Conservation (phyloP, 2,888 invertebrate species). For the Cheiracanthium punctorium region DNA sequence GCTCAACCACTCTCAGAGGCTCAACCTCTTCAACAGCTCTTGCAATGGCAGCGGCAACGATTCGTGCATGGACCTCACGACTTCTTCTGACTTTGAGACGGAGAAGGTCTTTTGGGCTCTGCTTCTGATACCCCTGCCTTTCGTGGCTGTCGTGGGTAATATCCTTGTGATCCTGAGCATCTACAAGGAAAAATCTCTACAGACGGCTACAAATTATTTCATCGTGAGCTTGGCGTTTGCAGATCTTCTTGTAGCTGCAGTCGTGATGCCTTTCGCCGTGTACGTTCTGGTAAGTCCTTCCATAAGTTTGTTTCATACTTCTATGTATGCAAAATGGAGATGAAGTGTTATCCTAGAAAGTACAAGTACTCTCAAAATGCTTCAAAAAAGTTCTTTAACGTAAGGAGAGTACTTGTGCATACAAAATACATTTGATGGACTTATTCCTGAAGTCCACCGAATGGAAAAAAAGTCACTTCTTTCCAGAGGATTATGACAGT, state of each 20-base stretch:
- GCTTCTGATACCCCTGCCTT: conserved; percentile 90
- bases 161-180: conserved; percentile 97
- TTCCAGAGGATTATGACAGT: no score
- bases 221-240: conserved; percentile 98
- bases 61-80: conserved; percentile 42
- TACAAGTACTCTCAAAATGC: no score
- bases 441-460: no score
- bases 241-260: conserved; percentile 95
- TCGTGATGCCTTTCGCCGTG: conserved; percentile 99
- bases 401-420: no score
- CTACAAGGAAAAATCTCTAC: conserved; percentile 90
- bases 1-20: conserved; percentile 10
- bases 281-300: conserved; percentile 97
- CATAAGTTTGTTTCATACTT: no score
- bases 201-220: conserved; percentile 99
- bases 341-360: no score
- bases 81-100: conserved; percentile 15
- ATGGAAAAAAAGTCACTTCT: no score
- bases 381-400: no score
- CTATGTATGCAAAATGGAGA: no score
- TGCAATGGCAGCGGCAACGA: conserved; percentile 40
- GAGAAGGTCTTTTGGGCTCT: conserved; percentile 73
- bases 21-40: conserved; percentile 28
- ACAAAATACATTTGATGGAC: no score
- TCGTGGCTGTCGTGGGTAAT: conserved; percentile 96